Conservation (phyloP, 2,113 vertebrate species). For the Uria aalge region DNA sequence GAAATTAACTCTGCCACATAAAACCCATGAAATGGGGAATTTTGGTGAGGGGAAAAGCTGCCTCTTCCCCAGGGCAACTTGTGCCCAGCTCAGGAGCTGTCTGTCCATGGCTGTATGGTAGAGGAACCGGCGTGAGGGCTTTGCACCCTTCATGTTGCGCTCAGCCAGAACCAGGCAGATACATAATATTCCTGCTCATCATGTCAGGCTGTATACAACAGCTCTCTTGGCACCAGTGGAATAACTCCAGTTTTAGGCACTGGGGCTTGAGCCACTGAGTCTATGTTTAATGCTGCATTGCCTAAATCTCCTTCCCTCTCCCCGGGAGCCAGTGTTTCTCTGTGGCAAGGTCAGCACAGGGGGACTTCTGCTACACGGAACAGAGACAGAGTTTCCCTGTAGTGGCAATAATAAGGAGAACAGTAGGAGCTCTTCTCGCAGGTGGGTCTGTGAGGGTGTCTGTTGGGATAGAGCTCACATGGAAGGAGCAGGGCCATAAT, state of each 20-base stretch:
- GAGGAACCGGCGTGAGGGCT: neutral
- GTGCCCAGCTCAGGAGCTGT: neutral
- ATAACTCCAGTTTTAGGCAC: neutral
- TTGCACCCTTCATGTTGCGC: rapidly evolving
- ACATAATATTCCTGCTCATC: neutral
- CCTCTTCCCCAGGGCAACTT: neutral
- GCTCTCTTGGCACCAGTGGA: neutral
- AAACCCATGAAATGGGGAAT: neutral
- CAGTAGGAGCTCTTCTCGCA: neutral
- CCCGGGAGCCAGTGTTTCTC: neutral
- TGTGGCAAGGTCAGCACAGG: neutral
- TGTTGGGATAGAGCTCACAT: neutral
- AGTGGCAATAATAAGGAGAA: neutral
- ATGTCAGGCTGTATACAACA: neutral
- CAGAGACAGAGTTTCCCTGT: neutral
- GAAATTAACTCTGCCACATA: neutral
- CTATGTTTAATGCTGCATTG: neutral
- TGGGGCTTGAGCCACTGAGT: neutral
- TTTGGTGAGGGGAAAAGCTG: neutral
- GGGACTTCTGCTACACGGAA: neutral
- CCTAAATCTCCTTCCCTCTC: neutral
- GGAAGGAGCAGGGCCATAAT: neutral
- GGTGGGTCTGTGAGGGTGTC: rapidly evolving
- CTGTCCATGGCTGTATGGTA: neutral
- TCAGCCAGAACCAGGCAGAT: neutral